Base-by-base conservation (phyloP, 2,797 vertebrate genomes). In the Halcyon leucocephala region DNA sequence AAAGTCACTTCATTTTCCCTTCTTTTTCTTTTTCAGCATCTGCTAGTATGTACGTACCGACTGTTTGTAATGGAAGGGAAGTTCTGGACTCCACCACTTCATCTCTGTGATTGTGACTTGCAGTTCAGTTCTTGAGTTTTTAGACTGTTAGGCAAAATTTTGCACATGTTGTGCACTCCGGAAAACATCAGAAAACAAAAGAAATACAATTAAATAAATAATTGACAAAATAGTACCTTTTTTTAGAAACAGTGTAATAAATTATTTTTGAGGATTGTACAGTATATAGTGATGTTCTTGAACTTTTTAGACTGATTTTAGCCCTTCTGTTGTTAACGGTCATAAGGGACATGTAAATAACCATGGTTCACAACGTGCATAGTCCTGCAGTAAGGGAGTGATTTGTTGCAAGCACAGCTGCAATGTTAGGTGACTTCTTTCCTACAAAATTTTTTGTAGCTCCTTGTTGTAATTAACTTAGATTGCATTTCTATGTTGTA, bases 251-350 rank as follows among this genome's bases (percentile, higher is more conserved):
- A 98, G 98, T 99, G 98, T 98, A 98, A 99, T 99, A 99, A 99
- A 99, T 99, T 99, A 99, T 99, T 99, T 99, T 99, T 99, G 99
- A 99, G 99, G 99, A 98, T 96, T 99, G 99, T 99, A 99, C 98
- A 99, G 99, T 99, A 99, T 97, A 98, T 99, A 99, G 99, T 99
- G 98, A 98, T 96, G 98, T 99, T 99, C 98, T 99, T 99, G 98
- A 98, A 98, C 97, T 99, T 99, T 99, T 98, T 99, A 99, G 99
- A 98, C 98, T 98, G 98, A 98, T 98, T 99, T 99, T 98, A 98
- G 99, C 97, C 98, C 97, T 98, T 99, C 93, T 96, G 98, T 98
- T 99, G 99, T 98, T 99, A 98, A 99, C 94, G 94, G 98, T 98
- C 97, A 97, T 98, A 98, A 98, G 82, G 98, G 98, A 98, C 69